Conservation (phyloP, 2,113 vertebrate species). For the Elephantulus edwardii region DNA sequence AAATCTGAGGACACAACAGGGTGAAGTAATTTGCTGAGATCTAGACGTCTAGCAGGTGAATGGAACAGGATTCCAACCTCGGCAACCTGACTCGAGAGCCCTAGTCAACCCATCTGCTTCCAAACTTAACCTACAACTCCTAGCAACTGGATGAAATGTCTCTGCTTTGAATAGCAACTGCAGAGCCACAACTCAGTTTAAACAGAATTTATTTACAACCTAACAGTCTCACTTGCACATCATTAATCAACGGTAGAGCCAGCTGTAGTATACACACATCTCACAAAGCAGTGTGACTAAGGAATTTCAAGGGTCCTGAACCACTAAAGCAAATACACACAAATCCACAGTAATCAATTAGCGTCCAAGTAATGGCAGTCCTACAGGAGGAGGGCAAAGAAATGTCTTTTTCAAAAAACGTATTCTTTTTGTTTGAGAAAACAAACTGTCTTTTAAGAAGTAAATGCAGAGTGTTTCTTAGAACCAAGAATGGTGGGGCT, state of each 20-base stretch:
- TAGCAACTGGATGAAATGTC: neutral
- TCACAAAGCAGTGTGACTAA: neutral
- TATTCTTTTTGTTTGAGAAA: no score
- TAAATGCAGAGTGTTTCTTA: no score
- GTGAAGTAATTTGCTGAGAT: neutral
- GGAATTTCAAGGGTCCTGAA: neutral
- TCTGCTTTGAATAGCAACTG: slow-evolving; percentile 11
- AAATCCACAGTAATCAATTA: no score
- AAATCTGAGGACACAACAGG: neutral
- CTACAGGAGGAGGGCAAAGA: no score
- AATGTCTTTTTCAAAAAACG: no score
- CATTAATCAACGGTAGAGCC: neutral
- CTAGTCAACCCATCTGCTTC: neutral
- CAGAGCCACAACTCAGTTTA: neutral
- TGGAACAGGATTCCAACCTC: neutral
- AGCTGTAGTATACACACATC: neutral
- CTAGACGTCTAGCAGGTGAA: neutral
- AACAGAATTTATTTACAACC: neutral
- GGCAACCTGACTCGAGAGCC: neutral
- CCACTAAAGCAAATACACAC: no score
- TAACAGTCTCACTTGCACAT: neutral
- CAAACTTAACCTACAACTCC: neutral
- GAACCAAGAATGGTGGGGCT: no score
- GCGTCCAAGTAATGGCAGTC: no score
- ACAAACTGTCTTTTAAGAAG: no score